phyloP scores from a whole-genome alignment of 2,113 vertebrate species.

The Symphodus melops region DNA sequence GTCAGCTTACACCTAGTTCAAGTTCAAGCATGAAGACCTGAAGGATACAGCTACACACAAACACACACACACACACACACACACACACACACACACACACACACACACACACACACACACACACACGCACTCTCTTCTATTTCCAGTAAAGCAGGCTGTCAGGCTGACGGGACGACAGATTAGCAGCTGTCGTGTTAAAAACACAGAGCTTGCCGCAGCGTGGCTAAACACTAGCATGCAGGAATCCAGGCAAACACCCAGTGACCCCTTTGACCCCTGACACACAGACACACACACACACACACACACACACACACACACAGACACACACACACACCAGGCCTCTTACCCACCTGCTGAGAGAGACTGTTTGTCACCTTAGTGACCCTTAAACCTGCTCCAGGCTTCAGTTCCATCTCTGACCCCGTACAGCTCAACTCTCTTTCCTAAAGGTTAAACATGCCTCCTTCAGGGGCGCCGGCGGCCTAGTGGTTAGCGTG shows the following conservation, averaged over 20 bases:
- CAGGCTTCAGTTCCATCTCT: neutral
- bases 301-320: conserved; percentile 22
- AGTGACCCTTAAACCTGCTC: conserved; percentile 33
- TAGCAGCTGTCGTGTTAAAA: conserved; percentile 72
- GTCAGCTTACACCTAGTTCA: conserved; percentile 49
- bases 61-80: conserved; percentile 9
- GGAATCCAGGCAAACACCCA: conserved; percentile 53
- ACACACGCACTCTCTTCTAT: conserved; percentile 29
- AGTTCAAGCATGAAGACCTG: conserved; percentile 38
- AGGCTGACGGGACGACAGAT: conserved; percentile 34
- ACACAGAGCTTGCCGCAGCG: conserved; percentile 46
- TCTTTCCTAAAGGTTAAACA: neutral
- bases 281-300: conserved; percentile 15
- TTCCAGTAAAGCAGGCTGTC: conserved; percentile 54
- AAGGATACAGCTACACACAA: conserved; percentile 32
- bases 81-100: conserved; percentile 34
- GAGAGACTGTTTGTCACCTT: conserved; percentile 32
- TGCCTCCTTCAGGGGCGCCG: too few species aligned
- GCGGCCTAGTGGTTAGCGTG: too few species aligned
- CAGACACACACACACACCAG: conserved; percentile 39
- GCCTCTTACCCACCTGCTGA: conserved; percentile 60
- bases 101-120: conserved; percentile 19
- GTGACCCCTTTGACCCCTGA: conserved; percentile 46
- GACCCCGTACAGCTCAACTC: neutral
- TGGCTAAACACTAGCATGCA: conserved; percentile 63